Conservation (phyloP, 2,888 invertebrate species). For the Pollenia amentaria region DNA sequence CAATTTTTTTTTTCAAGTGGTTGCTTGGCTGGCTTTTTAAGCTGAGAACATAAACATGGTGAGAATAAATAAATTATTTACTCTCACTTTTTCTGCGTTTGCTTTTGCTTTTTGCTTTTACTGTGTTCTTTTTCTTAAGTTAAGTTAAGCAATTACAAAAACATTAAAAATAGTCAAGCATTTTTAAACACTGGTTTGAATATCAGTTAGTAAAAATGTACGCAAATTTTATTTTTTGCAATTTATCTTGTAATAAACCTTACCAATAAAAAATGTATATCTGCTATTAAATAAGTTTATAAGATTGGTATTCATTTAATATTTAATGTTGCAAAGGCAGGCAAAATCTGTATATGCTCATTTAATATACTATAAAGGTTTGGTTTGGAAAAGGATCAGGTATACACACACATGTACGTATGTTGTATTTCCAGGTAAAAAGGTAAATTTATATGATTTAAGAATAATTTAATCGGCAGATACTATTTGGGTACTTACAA, state of each 20-base stretch:
- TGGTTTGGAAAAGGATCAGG: not conserved
- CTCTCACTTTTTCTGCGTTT: no score
- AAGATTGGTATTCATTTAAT: not conserved
- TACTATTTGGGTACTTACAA: slow-evolving; percentile 31
- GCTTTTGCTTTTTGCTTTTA: no score
- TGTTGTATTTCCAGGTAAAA: not conserved
- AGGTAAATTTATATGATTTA: not conserved
- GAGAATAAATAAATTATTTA: no score
- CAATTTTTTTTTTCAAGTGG: no score
- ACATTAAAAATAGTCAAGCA: no score
- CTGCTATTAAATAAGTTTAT: not conserved
- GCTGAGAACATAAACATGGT: no score
- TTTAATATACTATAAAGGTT: slow-evolving; percentile 20
- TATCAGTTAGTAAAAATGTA: no score
- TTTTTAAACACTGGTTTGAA: no score
- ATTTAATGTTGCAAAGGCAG: not conserved
- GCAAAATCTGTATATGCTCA: slow-evolving; percentile 30
- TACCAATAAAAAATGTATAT: not conserved
- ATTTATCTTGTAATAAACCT: not conserved
- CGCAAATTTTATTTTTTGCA: no score
- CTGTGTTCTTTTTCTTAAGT: no score
- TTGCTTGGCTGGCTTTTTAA: no score
- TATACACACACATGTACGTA: not conserved
- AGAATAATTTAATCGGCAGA: not conserved
- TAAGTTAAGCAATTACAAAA: no score